Evolutionary conservation across 2,888 invertebrate genomes (phyloP).

Genomic region (Cheilosia grossa): DNA sequence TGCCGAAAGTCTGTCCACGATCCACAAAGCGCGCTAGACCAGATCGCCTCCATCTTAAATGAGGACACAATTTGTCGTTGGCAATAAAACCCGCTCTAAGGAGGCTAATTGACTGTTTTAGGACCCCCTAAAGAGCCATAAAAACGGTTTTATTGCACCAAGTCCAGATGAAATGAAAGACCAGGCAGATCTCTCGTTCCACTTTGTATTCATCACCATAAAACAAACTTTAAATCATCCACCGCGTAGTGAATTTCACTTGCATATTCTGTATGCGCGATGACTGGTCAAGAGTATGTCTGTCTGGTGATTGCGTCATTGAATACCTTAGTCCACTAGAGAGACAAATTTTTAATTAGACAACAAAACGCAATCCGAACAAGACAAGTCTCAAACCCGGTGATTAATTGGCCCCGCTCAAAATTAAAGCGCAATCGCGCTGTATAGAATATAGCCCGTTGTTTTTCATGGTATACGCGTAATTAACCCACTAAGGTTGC

Average conservation of each 20-base stretch:
- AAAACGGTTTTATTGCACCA: constrained; percentile 20
- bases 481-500: constrained; percentile 62
- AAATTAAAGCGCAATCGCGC: constrained; percentile 33
- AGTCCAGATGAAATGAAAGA: neutral
- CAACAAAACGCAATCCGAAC: constrained; percentile 40
- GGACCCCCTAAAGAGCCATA: constrained; percentile 11
- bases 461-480: constrained; percentile 28
- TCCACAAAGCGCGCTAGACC: neutral
- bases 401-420: constrained; percentile 23
- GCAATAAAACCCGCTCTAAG: constrained; percentile 3
- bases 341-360: constrained; percentile 37
- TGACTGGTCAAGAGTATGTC: neutral
- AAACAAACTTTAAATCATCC: constrained; percentile 12
- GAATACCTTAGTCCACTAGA: constrained; percentile 16
- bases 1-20: neutral
- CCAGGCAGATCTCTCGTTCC: neutral
- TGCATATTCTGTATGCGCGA: neutral
- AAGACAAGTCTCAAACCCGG: constrained; percentile 13
- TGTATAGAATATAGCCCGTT: neutral
- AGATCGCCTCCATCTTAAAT: neutral
- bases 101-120: constrained; percentile 23
- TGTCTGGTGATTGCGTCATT: constrained; percentile 29
- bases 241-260: neutral
- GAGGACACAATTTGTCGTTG: neutral
- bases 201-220: constrained; percentile 25